phyloP scores from a whole-genome alignment of 2,797 vertebrate genomes.

The Yasuhikotakia modesta region DNA sequence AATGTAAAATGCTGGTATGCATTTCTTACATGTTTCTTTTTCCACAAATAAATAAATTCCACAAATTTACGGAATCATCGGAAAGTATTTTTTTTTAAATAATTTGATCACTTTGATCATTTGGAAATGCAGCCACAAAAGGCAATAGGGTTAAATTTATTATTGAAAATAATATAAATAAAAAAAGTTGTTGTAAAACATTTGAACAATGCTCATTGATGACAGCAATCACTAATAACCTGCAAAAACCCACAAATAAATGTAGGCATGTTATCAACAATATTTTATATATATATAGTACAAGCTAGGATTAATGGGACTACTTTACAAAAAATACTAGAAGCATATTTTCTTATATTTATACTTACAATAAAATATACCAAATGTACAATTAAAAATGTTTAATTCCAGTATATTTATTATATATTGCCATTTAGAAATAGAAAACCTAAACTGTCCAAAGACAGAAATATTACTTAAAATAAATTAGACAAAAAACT shows the following conservation, averaged over 20 bases:
- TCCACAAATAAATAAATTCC: background rate
- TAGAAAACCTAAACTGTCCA: background rate
- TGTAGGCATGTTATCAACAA: background rate
- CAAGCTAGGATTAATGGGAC: background rate
- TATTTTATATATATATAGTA: background rate
- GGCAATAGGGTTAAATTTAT: background rate
- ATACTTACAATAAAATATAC: background rate
- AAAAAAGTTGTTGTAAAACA: background rate
- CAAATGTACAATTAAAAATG: background rate
- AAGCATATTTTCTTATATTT: background rate
- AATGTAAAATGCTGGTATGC: background rate
- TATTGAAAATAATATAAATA: background rate
- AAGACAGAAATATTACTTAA: background rate
- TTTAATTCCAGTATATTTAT: background rate
- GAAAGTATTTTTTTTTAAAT: background rate
- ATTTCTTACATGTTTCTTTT: background rate
- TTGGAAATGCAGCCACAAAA: background rate
- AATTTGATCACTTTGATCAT: background rate
- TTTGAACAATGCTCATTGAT: background rate
- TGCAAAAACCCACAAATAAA: background rate
- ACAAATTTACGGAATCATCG: background rate
- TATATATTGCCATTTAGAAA: background rate
- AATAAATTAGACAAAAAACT: background rate
- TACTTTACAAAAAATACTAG: background rate
- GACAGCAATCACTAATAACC: background rate